Base-by-base conservation (phyloP, 2,113 vertebrate species). In the Gila orcuttii region DNA sequence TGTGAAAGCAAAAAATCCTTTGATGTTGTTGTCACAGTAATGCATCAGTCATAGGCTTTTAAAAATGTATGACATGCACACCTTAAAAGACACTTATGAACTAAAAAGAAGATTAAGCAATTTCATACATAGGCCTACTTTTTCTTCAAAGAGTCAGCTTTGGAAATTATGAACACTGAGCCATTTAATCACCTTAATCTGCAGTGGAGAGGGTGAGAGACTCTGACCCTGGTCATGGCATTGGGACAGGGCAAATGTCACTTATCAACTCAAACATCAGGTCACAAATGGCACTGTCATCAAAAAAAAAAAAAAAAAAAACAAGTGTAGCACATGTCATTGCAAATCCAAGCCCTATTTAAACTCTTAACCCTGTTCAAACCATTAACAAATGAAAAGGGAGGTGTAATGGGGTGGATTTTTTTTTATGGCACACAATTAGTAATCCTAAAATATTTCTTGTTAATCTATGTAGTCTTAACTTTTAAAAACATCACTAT, bases 11-110 rank as follows among this genome's bases (percentile, higher is more conserved):
- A 76, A 82, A 28, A 81, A 28, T 47, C 78, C 95, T 99, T 98
- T 98, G 96, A 98, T 97, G 96, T 97, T 96, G 88, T 92, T 96
- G 88, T 92, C 91, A 93, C 93, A 95, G 96, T 95, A 96, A 96
- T 96, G 96, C 95, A 97, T 97, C 96, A 97, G 94, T 90, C 91
- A 97, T 95, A 98, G 97, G 95, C 95, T 96, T 96, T 98, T 98
- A 97, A 98, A 97, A 97, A 98, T 98, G 97, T 97, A 98, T 97
- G 96, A 96, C 96, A 97, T 96, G 96, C 95, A 96, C 95, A 94
- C 95, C 95, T 97, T 97, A 92, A 94, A 98, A 97, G 96, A 82
- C 71, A 50, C 95, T 97, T 97, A 97, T 96, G 95, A 97, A 97
- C 95, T 96, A 96, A 96, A 93, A 95, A 88, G 93, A 93, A 97